Evolutionary conservation across 1,140 invertebrate genomes (phyloP).

Genomic region (Cydia amplana): DNA sequence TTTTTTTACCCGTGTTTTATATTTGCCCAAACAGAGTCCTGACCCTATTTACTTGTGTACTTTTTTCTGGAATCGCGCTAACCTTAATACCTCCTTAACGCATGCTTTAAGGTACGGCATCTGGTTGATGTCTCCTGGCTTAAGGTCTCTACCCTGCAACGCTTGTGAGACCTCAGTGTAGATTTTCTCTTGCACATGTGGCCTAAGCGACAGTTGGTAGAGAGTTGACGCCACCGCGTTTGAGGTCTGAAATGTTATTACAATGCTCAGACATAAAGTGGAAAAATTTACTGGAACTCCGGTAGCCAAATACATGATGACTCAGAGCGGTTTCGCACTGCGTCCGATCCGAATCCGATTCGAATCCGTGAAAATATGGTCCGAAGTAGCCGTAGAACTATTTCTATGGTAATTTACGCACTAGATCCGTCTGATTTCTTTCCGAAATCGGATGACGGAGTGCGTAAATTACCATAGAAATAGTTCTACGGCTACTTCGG

Average conservation of each 20-base stretch:
- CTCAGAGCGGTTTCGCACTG: too few species aligned
- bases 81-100: constrained; percentile 94
- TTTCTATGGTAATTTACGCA: too few species aligned
- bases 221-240: constrained; percentile 88
- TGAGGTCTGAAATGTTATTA: constrained; percentile 83
- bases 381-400: too few species aligned
- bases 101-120: constrained; percentile 92
- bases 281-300: neutral
- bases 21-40: too few species aligned
- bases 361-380: too few species aligned
- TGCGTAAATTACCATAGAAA: too few species aligned
- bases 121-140: constrained; percentile 83
- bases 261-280: neutral
- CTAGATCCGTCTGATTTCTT: too few species aligned
- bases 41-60: neutral
- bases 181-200: constrained; percentile 86
- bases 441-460: too few species aligned
- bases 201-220: constrained; percentile 88
- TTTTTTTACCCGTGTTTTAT: too few species aligned
- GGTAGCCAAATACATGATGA: too few species aligned
- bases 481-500: too few species aligned
- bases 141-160: constrained; percentile 78
- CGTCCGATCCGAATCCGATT: too few species aligned
- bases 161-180: constrained; percentile 84
- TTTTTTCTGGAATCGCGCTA: neutral